phyloP scores from a whole-genome alignment of 1,140 invertebrate genomes.

The Drosophila mojavensis region DNA sequence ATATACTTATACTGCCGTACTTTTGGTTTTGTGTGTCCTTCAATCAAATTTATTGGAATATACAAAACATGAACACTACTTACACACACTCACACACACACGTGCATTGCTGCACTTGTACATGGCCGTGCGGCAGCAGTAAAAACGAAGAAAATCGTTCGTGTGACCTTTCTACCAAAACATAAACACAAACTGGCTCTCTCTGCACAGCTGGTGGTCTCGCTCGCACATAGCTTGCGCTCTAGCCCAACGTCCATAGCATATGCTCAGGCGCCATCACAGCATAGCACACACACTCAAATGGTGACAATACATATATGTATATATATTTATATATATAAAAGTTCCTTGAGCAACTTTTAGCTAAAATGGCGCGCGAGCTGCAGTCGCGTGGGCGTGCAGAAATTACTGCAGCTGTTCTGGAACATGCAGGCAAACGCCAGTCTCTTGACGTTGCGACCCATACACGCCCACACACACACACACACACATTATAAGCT shows the following conservation, averaged over 20 bases:
- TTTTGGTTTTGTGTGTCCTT: constrained; percentile 35
- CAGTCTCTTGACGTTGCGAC: not conserved
- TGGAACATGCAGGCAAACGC: constrained; percentile 37
- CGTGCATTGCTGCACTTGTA: constrained; percentile 22
- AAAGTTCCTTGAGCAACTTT: constrained; percentile 41
- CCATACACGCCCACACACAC: not conserved
- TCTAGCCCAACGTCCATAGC: constrained; percentile 55
- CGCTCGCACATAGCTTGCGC: constrained; percentile 21
- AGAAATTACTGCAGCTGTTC: constrained; percentile 69
- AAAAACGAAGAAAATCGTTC: constrained; percentile 31
- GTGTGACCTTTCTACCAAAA: constrained; percentile 68
- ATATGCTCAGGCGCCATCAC: constrained; percentile 75
- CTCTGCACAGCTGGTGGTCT: constrained; percentile 27
- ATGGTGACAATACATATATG: not conserved
- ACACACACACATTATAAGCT: constrained; percentile 30
- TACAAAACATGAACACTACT: constrained; percentile 13
- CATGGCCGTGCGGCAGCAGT: constrained; percentile 12
- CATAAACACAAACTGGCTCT: constrained; percentile 59
- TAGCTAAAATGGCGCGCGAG: constrained; percentile 52
- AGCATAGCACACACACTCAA: constrained; percentile 28
- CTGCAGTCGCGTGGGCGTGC: constrained; percentile 53
- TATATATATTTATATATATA: constrained; percentile 1
- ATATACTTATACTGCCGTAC: constrained; percentile 15
- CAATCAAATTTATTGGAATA: constrained; percentile 47
- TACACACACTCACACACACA: not conserved